Evolutionary conservation across 2,113 vertebrate genomes (phyloP), one percentile per base, ranked within the genome.

Genomic region (Odontophorus gujanensis): DNA sequence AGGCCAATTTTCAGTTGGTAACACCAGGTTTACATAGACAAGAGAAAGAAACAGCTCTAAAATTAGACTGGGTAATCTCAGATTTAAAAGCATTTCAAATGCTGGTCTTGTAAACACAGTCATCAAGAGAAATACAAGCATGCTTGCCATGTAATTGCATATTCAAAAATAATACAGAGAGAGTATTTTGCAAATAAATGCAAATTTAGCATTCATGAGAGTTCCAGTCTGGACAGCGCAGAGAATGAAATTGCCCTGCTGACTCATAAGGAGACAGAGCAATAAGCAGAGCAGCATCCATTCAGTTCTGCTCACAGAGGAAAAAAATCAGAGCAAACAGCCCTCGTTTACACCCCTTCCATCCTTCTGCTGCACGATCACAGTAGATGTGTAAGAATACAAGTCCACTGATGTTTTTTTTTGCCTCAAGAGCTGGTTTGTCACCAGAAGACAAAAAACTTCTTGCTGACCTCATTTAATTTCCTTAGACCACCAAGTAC

Each of bases 401-500:
- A 36, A 58, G 28, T 14, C 68, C 71, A 62, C 24, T 14, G 25
- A 5, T 5, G 36, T 45, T 48, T 71, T 62, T 15, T 72, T 65
- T 8, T 55, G 8, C 68, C 43, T 66, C 34, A 45, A 53, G 73
- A 51, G 15, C 22, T 42, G 98, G 97, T 95, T 98, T 98, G 94
- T 98, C 98, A 65, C 97, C 96, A 84, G 98, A 98, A 95, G 98
- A 97, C 69, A 98, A 95, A 38, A 97, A 84, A 97, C 91, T 5
- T 76, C 97, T 96, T 97, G 86, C 92, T 98, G 97, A 6, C 97
- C 93, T 4, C 74, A 79, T 19, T 85, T 61, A 97, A 98, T 97
- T 92, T 98, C 76, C 87, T 96, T 97, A 7, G 97, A 97, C 82
- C 98, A 98, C 28, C 97, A 96, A 93, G 98, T 97, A 66, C 21